A percentile compares a stretch with the other conserved stretches of the same genome.
Evolutionary conservation across 2,797 vertebrate species (phyloP).

Genomic region (Gadopsis bispinosus): DNA sequence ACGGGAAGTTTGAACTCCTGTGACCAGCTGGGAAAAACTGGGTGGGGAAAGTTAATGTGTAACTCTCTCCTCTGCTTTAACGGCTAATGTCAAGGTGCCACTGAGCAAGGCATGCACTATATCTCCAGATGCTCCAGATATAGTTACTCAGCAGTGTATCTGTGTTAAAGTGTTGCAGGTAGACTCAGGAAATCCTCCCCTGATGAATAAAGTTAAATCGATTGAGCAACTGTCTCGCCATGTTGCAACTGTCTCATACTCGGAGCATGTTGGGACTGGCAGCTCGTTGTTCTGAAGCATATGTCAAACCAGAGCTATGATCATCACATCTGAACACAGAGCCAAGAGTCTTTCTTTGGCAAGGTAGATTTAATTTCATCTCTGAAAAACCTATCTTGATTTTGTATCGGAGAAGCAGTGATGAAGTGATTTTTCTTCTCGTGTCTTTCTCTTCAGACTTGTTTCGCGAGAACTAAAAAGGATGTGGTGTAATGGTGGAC

Average conservation of each 20-base stretch:
- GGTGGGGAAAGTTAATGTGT: constrained; percentile 77
- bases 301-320: constrained; percentile 37
- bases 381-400: constrained; percentile 14
- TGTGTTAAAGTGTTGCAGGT: constrained; percentile 12
- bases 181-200: constrained; percentile 40
- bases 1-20: constrained; percentile 56
- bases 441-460: not conserved
- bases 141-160: not conserved
- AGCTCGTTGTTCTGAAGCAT: constrained; percentile 48
- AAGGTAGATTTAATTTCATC: constrained; percentile 24
- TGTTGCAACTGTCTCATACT: constrained; percentile 77
- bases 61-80: constrained; percentile 54
- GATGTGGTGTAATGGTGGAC: constrained; percentile 34
- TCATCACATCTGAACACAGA: constrained; percentile 45
- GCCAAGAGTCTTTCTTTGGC: not conserved
- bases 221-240: constrained; percentile 76
- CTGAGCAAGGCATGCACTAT: constrained; percentile 67
- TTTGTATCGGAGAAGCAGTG: constrained; percentile 18
- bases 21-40: constrained; percentile 57
- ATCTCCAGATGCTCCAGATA: not conserved
- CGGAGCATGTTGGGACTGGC: constrained; percentile 79
- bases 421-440: not conserved
- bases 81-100: constrained; percentile 48
- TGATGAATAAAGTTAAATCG: constrained; percentile 57
- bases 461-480: constrained; percentile 13